Base-by-base conservation (phyloP, 1,140 invertebrate genomes). In the Drosophila chauvacae region DNA sequence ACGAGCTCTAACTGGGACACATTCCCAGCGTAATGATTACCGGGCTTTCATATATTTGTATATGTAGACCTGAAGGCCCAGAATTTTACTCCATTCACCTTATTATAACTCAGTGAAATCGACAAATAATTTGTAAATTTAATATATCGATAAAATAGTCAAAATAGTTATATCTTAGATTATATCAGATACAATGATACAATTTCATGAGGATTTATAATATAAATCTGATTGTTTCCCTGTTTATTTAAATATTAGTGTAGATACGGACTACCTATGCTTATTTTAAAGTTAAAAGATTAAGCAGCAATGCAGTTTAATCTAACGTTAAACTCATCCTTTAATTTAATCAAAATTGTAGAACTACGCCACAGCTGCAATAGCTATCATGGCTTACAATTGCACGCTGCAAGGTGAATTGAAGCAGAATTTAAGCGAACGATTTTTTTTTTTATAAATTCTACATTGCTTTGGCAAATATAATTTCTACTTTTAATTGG, bases 401-500 rank as follows among this genome's bases (percentile, higher is more conserved):
- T 9, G 3, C 23, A 16, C 26, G 23, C 14, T 26, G 14, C 23
- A 26, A 48, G 47, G 45, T 26, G 7, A 48, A 23, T 23, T 23
- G 23, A 23, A 23, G 23, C 23, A 3, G 23, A 3, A 23, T 23
- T 23, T 23, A 23, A 23, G 23, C 23, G 23, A 23, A 23, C 23
- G 23, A 23, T 23, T 23, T 23, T 23, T 20, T 20, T 20, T 23
- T 23, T 23, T 23, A 23, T 23, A 23, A 23, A 23, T 23, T 23
- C 23, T 23, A 23, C 23, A 23, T 23, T 28, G 16, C 9, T 50
- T 50, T 30, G 9, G 48, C 26, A 50, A 50, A 50, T 18, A 50
- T 30, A 50, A 50, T 50, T 50, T 50, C 23, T 16, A 30, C 26
- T 30, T 50, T 50, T 50, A 50, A 50, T 50, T 50, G 48, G 48